Evolutionary conservation across 2,113 vertebrate species (phyloP), one percentile per base, ranked within the genome.

Genomic region (Spea multiplicata): DNA sequence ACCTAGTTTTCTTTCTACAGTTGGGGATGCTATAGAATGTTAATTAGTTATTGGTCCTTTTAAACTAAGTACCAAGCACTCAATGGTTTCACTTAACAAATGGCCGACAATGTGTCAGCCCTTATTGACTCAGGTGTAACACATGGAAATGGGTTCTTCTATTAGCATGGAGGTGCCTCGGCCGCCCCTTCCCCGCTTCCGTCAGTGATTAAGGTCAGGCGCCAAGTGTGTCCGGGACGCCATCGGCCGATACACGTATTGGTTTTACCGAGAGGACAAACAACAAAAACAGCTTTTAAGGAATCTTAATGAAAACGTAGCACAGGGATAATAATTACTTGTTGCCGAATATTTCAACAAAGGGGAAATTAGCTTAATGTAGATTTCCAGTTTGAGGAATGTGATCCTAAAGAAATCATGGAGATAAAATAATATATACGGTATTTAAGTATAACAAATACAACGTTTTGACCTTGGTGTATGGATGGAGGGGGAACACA

Each of bases 61-160:
- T 30, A 30, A 30, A 30, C n/a, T n/a, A n/a, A n/a, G n/a, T n/a
- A n/a, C n/a, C n/a, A n/a, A n/a, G n/a, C 46, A 46, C n/a, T 72
- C 13, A 55, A 45, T 13, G 61, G 9, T 66, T 75, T 48, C 48
- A 30, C 45, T 75, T 65, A 52, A 49, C 1, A n/a, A 47, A 17
- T 47, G 50, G 65, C 50, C 59, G 45, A 47, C 13, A n/a, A 5
- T n/a, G 44, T 49, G 8, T 55, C 50, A 55, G 49, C 13, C 5
- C 4, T n/a, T 68, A 57, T 59, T 48, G 75, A 69, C 44, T 69
- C 52, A 76, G 52, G 14, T 76, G 52, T 10, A 57, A 12, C 8
- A 44, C 8, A 55, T n/a, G 8, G 44, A 53, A 59, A 61, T 44
- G 10, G 16, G 16, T 13, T 9, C 12, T 44, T n/a, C 49, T 50